Evolutionary conservation across 2,888 invertebrate species (phyloP), one percentile per base, ranked within the genome.

Genomic region (Pachydiplax longipennis): DNA sequence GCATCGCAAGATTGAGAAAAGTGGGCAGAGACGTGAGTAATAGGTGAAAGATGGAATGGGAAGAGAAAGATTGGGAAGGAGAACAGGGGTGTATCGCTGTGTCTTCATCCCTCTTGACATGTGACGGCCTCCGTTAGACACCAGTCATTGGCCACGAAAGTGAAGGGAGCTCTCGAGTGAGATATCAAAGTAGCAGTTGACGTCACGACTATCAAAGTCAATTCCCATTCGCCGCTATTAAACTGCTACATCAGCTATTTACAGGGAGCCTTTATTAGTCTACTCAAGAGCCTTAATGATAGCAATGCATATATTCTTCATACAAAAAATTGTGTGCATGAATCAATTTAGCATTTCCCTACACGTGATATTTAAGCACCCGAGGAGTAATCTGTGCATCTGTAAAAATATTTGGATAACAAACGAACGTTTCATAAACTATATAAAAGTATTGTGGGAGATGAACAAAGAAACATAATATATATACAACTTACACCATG

Each of bases 41-140:
- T 35, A 37, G 81, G 83, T 15, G 4, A 31, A 25, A 25, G 40
- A 44, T 5, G 83, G 81, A 18, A 35, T 53, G 53, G 35, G 58
- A 22, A 81, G 81, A 40, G 35, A 8, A 12, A 81, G 40, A 22
- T 13, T 6, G 48, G 48, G 82, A 25, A 35, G 53, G 83, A 25
- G 65, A n/a, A 65, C 25, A 73, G 73, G 31, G 73, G 73, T 73
- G 83, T 82, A 82, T 82, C 83, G 58, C 83, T 83, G 35, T 58
- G 83, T 83, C 83, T 83, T 83, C 58, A 87, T 87, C 61, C 87
- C 37, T 2, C 87, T 87, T 87, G 87, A 87, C 87, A 65, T 61
- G 87, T 65, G 87, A 37, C 87, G 58, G 61, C 35, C 61, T 65
- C 87, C 87, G 61, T 65, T 65, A 40, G 87, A 8, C 35, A 87